Percentiles rank a stretch among this genome's conserved stretches.
phyloP scores from a whole-genome alignment of 2,797 vertebrate genomes.

The Euthynnus affinis region DNA sequence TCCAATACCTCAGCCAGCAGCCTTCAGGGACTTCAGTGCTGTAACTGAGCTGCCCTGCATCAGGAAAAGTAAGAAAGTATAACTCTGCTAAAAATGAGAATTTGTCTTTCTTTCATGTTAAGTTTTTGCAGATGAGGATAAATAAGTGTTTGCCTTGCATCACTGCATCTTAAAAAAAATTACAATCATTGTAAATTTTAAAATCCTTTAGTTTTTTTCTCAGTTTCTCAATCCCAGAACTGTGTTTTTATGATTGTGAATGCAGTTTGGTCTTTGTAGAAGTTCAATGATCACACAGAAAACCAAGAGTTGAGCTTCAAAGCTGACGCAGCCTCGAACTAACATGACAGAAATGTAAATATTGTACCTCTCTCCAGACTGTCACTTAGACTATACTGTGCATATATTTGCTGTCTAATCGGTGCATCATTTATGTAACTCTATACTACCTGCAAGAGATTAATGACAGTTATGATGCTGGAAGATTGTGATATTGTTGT shows the following conservation, averaged over 20 bases:
- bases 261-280: neutral
- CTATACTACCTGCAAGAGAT: neutral
- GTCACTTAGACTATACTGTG: neutral
- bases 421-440: neutral
- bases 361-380: neutral
- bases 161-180: neutral
- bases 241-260: neutral
- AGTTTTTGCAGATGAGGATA: neutral
- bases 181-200: neutral
- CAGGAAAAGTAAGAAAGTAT: neutral
- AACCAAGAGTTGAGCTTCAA: neutral
- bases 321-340: neutral
- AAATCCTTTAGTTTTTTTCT: neutral
- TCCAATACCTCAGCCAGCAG: constrained; percentile 16
- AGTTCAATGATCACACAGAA: neutral
- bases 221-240: neutral
- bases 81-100: constrained; percentile 10
- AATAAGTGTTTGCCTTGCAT: neutral
- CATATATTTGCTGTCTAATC: neutral
- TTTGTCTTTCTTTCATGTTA: neutral
- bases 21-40: constrained; percentile 7
- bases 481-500: constrained; percentile 44
- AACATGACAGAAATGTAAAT: neutral
- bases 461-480: neutral
- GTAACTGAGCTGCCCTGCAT: neutral